phyloP scores from a whole-genome alignment of 2,113 vertebrate genomes.

The Nothoprocta perdicaria region DNA sequence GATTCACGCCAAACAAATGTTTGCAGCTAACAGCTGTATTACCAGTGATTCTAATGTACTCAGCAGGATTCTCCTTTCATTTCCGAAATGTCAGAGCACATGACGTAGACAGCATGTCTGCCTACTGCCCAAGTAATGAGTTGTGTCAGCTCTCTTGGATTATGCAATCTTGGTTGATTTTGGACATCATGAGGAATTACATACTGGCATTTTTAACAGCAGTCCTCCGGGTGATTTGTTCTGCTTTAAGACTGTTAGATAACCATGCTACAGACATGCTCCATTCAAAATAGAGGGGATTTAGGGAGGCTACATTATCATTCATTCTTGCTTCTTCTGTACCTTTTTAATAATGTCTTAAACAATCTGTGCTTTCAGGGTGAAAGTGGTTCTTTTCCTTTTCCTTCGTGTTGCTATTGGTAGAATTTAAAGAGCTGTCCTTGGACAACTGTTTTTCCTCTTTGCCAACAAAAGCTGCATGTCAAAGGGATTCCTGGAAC shows the following conservation, averaged over 20 bases:
- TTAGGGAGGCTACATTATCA: background rate
- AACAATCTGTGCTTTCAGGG: background rate
- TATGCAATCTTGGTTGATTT: background rate
- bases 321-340: background rate
- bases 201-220: background rate
- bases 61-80: slow-evolving; percentile 77
- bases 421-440: background rate
- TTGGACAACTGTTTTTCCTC: background rate
- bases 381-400: background rate
- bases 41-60: slow-evolving; percentile 76
- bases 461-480: background rate
- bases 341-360: background rate
- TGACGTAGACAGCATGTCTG: slow-evolving; percentile 47
- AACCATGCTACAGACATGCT: background rate
- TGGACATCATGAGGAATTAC: background rate
- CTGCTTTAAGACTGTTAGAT: background rate
- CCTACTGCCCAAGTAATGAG: slow-evolving; percentile 20
- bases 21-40: slow-evolving; percentile 81
- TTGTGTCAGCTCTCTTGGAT: slow-evolving; percentile 41
- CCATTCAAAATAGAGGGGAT: background rate
- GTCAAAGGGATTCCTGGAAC: background rate
- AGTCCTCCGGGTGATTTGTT: background rate
- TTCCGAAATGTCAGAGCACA: slow-evolving; percentile 66
- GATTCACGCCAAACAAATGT: slow-evolving; percentile 81
- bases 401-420: background rate